Conservation (phyloP, 2,888 invertebrate species). For the Lasioglossum oenotherae region DNA sequence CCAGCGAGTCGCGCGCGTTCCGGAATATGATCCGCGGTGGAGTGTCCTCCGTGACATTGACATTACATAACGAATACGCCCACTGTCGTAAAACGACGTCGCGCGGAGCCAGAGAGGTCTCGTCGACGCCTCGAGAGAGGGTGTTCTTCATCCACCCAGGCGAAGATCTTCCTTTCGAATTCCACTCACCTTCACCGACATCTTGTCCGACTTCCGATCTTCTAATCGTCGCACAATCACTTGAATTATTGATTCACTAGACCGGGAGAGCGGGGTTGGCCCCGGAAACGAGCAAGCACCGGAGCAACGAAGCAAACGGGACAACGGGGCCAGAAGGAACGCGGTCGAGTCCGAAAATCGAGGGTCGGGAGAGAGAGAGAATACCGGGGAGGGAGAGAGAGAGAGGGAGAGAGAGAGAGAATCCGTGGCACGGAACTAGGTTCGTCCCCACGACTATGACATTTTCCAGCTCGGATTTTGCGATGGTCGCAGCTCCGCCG, state of each 20-base stretch:
- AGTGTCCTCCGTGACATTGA: neutral
- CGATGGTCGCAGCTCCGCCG: slow-evolving; percentile 37
- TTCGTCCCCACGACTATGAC: slow-evolving; percentile 54
- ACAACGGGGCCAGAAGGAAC: neutral
- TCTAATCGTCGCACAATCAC: slow-evolving; percentile 72
- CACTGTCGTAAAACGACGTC: neutral
- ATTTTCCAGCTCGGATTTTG: slow-evolving; percentile 65
- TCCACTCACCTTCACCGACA: slow-evolving; percentile 82
- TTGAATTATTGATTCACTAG: slow-evolving; percentile 69
- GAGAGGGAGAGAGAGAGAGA: neutral
- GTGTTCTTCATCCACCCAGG: neutral
- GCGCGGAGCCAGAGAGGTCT: too few species aligned
- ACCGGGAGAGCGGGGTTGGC: neutral
- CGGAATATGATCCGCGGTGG: neutral
- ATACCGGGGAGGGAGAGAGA: neutral
- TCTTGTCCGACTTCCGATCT: slow-evolving; percentile 73
- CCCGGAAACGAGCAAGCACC: neutral
- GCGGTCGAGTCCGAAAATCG: neutral
- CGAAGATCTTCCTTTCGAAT: neutral
- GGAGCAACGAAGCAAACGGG: slow-evolving; percentile 3
- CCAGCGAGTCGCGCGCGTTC: neutral
- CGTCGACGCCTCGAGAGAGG: neutral
- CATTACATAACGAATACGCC: slow-evolving; percentile 21
- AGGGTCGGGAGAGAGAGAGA: slow-evolving; percentile 9
- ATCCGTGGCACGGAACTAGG: slow-evolving; percentile 38